Conservation (phyloP, 2,888 invertebrate species). For the Xestia ashworthii region DNA sequence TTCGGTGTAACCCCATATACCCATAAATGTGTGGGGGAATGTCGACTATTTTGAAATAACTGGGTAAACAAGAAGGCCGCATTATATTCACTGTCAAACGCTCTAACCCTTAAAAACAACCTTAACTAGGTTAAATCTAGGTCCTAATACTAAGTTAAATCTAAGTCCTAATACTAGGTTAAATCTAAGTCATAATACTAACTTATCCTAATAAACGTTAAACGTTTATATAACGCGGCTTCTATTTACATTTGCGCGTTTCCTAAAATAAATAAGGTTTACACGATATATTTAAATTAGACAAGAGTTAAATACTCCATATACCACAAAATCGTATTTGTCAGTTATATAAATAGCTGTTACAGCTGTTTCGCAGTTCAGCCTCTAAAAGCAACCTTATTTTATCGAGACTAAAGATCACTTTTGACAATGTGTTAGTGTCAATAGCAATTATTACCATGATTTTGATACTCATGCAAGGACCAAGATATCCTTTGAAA, state of each 20-base stretch:
- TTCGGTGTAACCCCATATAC: not conserved
- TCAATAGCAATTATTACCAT: too few relatives aligned
- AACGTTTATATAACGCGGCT: conserved; percentile 40
- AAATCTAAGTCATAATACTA: conserved; percentile 9
- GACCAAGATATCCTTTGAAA: not conserved
- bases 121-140: not conserved
- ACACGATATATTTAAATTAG: conserved; percentile 15
- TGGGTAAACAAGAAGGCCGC: not conserved
- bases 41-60: not conserved
- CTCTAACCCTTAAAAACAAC: not conserved
- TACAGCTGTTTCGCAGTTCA: not conserved
- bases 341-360: not conserved
- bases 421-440: not conserved
- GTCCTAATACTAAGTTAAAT: not conserved
- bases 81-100: not conserved
- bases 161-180: not conserved
- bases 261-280: not conserved
- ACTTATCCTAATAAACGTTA: conserved; percentile 35
- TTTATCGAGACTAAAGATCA: not conserved
- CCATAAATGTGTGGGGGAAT: not conserved
- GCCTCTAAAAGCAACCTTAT: not conserved
- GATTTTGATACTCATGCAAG: too few relatives aligned
- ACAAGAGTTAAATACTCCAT: not conserved
- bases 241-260: conserved; percentile 39
- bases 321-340: not conserved